phyloP scores from a whole-genome alignment of 2,888 invertebrate genomes.

The Lymantria monacha region DNA sequence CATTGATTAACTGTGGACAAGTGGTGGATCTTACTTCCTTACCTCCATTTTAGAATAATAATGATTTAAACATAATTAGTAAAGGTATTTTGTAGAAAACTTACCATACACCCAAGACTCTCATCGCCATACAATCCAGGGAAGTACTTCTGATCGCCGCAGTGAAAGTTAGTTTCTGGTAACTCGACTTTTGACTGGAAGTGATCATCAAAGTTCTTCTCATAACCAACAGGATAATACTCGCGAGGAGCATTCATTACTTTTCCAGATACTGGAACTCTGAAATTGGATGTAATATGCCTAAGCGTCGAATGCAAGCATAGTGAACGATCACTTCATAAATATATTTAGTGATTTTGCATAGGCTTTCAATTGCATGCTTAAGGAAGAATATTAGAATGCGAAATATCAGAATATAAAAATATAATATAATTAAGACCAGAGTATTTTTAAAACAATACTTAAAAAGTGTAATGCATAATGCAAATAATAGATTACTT shows the following conservation, averaged over 20 bases:
- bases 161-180: conserved; percentile 91
- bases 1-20: no score
- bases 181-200: conserved; percentile 92
- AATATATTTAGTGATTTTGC: background rate
- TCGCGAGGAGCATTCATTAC: conserved; percentile 95
- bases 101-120: conserved; percentile 94
- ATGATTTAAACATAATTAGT: no score
- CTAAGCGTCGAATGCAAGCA: conserved; percentile 2
- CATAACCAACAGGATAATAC: conserved; percentile 93
- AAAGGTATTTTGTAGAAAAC: conserved; percentile 21
- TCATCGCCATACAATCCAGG: conserved; percentile 95
- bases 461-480: no score
- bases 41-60: no score
- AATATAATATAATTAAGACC: no score
- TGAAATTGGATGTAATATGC: conserved; percentile 30
- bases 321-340: no score
- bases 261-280: conserved; percentile 74
- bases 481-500: no score
- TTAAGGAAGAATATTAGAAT: background rate
- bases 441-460: no score
- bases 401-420: background rate
- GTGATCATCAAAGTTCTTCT: conserved; percentile 94
- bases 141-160: conserved; percentile 94
- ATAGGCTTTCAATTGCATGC: background rate
- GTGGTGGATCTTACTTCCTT: no score